These are phyloP conservation scores for Sitta carolinensis DNA, from an alignment of 2,797 vertebrate species.

Conservation along the genomic window DNA sequence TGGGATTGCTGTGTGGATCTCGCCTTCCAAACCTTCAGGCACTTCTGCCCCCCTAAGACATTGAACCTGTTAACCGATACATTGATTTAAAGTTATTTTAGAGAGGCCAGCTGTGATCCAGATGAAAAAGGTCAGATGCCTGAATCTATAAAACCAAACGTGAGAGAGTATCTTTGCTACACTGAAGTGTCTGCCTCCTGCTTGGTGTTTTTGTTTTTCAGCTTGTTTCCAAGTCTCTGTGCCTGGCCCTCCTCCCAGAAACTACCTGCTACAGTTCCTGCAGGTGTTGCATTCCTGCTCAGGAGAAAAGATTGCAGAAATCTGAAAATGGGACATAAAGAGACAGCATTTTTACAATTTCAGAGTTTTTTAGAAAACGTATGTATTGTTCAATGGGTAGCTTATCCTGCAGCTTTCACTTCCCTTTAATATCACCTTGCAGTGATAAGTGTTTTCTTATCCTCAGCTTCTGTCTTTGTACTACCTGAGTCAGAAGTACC, in stretches of 20 bases:
- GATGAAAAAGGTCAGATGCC: conserved; percentile 25
- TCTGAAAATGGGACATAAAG: background rate
- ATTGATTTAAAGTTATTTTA: conserved; percentile 45
- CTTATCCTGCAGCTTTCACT: background rate
- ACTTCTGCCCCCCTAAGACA: background rate
- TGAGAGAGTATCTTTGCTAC: background rate
- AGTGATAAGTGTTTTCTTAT: background rate
- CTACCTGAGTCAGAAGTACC: background rate
- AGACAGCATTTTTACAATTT: background rate
- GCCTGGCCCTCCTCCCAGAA: background rate
- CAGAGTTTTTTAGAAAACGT: background rate
- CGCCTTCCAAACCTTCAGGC: conserved; percentile 40
- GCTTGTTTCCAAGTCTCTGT: background rate
- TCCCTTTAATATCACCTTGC: background rate
- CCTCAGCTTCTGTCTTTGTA: background rate
- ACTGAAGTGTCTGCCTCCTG: background rate
- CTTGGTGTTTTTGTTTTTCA: background rate
- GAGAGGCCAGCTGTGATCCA: conserved; percentile 12
- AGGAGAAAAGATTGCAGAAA: background rate
- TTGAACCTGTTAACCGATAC: conserved; percentile 42
- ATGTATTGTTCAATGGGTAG: background rate
- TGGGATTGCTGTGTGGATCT: conserved; percentile 9
- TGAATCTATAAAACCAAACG: conserved; percentile 31
- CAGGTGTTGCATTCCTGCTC: background rate
- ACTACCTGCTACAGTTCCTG: background rate